Conservation (phyloP, 1,140 invertebrate species). For the Hylaeus volcanicus region DNA sequence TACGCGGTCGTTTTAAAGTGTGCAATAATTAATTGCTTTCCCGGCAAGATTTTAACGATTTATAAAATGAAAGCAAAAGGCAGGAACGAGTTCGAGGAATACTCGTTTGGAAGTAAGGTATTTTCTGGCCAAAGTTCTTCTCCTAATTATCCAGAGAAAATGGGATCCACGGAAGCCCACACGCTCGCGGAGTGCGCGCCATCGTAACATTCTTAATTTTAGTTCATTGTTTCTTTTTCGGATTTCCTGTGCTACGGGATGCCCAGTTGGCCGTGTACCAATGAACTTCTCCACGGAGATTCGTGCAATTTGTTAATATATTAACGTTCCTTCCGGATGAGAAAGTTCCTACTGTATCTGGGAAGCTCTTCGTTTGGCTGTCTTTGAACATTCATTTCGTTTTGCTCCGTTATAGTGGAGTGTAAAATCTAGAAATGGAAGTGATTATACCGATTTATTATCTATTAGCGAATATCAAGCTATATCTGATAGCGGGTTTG, state of each 20-base stretch:
- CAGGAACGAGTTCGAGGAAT: not conserved
- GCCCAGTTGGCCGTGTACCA: not conserved
- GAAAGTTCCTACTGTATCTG: not conserved
- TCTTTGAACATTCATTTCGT: not conserved
- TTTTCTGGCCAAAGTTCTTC: slow-evolving; percentile 29
- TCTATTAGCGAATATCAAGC: no score
- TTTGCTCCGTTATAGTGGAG: not conserved
- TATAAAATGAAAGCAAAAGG: not conserved
- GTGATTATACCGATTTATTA: no score
- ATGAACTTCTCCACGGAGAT: not conserved
- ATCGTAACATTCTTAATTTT: slow-evolving; percentile 12
- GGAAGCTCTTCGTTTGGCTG: not conserved
- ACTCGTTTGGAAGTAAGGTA: not conserved
- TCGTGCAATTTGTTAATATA: slow-evolving; percentile 10
- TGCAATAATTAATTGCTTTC: not conserved
- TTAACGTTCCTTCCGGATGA: not conserved
- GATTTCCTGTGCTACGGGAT: not conserved
- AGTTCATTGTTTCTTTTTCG: slow-evolving; percentile 9
- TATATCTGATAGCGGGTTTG: no score
- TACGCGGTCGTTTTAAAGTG: not conserved
- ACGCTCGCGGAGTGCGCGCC: not conserved
- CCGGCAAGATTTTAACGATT: not conserved
- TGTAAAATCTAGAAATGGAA: no score
- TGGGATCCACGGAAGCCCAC: slow-evolving; percentile 8
- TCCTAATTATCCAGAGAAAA: slow-evolving; percentile 20